These are phyloP conservation scores for Columbina picui DNA, from an alignment of 2,113 vertebrate genomes.

Conservation along the genomic window DNA sequence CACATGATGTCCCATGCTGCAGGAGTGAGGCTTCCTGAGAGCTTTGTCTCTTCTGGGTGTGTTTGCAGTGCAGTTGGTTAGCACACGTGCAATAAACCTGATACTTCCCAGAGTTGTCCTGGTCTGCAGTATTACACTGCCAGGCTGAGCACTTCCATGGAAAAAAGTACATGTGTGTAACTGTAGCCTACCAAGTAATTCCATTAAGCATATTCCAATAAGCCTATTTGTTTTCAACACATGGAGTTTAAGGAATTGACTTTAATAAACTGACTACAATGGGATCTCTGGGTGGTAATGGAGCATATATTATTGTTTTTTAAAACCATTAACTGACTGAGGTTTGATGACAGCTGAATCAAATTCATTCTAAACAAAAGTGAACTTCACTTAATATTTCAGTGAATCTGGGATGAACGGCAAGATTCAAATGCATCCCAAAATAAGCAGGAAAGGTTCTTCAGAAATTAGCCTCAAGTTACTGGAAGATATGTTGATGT, in stretches of 20 bases:
- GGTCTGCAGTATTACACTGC: fast-evolving
- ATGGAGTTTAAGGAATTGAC: not conserved
- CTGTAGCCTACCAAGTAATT: not conserved
- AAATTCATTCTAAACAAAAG: not conserved
- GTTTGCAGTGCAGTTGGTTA: not conserved
- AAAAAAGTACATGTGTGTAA: fast-evolving
- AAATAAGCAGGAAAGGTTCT: not conserved
- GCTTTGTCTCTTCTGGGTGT: no score
- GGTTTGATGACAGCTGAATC: not conserved
- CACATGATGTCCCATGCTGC: fast-evolving
- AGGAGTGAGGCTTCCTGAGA: not conserved
- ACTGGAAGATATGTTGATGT: not conserved
- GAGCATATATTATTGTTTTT: not conserved
- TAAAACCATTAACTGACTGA: not conserved
- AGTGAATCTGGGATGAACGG: not conserved
- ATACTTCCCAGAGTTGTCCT: not conserved
- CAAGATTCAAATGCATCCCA: not conserved
- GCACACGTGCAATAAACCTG: not conserved
- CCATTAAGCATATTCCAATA: not conserved
- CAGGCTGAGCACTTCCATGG: not conserved
- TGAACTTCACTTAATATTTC: not conserved
- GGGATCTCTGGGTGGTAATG: not conserved
- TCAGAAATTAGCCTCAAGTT: not conserved
- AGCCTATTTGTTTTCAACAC: not conserved
- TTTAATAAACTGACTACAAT: not conserved